These are phyloP conservation scores for Leptestheria dahalacensis DNA, from an alignment of 1,140 invertebrate species.

Conservation along the genomic window DNA sequence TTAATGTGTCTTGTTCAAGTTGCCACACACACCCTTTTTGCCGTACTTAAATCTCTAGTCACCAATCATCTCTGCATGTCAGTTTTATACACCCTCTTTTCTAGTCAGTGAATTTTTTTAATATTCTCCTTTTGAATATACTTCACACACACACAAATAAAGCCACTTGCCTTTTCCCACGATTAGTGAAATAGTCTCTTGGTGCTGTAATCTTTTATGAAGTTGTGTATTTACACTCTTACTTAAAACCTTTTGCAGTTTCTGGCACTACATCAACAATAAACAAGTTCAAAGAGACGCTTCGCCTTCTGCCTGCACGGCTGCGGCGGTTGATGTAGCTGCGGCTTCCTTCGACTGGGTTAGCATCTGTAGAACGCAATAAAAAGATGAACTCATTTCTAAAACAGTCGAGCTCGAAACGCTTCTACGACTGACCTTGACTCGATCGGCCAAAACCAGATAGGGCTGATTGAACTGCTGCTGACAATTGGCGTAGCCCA, in stretches of 20 bases:
- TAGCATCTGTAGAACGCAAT: constrained; percentile 1
- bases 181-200: too few relatives aligned
- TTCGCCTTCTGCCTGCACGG: background rate
- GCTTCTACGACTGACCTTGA: constrained; percentile 23
- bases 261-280: background rate
- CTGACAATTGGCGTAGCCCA: constrained; percentile 37
- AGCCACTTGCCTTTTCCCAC: too few relatives aligned
- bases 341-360: background rate
- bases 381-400: background rate
- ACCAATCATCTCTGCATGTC: background rate
- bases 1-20: background rate
- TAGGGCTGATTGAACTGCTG: constrained; percentile 32
- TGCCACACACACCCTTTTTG: background rate
- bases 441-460: constrained; percentile 22
- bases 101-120: background rate
- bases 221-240: background rate
- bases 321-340: background rate
- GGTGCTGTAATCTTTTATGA: background rate
- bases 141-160: too few relatives aligned
- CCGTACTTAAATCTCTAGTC: constrained; percentile 1
- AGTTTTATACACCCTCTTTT: background rate
- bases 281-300: background rate
- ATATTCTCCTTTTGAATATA: background rate
- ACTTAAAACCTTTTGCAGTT: background rate
- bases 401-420: background rate